Evolutionary conservation across 35 echinoderm and acorn worm genomes (phyloP).

Genomic region (Chiridota heheva): DNA sequence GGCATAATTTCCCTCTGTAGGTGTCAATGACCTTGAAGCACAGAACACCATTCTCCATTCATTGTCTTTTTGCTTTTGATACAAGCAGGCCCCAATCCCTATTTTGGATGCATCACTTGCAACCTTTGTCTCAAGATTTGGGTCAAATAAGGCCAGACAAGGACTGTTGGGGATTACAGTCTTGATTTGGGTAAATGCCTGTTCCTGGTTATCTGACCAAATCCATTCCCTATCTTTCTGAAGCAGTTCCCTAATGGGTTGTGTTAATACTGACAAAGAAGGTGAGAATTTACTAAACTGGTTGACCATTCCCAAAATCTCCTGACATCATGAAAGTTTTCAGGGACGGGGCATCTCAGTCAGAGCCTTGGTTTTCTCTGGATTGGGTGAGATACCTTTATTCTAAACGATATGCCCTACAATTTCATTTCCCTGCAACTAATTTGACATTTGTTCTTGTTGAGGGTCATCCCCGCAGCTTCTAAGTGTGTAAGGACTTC

Average conservation of each 20-base stretch:
- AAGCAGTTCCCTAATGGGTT: constrained; percentile 52
- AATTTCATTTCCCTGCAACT: constrained; percentile 11
- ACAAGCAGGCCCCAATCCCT: constrained; percentile 56
- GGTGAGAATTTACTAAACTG: constrained; percentile 51
- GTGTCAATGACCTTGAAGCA: constrained; percentile 49
- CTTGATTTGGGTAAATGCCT: constrained; percentile 52
- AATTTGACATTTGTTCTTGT: constrained; percentile 69
- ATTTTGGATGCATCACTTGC: constrained; percentile 52
- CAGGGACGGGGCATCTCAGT: constrained; percentile 22
- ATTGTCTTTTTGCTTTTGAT: constrained; percentile 42
- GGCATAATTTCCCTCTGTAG: constrained; percentile 51
- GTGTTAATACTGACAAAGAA: constrained; percentile 16
- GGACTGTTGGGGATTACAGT: neutral
- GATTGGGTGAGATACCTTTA: constrained; percentile 44
- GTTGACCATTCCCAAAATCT: constrained; percentile 49
- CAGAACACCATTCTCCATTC: constrained; percentile 56
- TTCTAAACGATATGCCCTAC: constrained; percentile 58
- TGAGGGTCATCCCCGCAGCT: constrained; percentile 45
- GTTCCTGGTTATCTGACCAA: constrained; percentile 35
- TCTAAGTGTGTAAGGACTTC: constrained; percentile 35
- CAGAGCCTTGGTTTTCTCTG: constrained; percentile 41
- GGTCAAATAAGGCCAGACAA: constrained; percentile 53
- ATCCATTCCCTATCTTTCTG: constrained; percentile 39
- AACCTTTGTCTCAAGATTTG: constrained; percentile 34
- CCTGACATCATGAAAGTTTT: constrained; percentile 15